Conservation (phyloP, 2,113 vertebrate genomes). For the Salvelinus fontinalis region DNA sequence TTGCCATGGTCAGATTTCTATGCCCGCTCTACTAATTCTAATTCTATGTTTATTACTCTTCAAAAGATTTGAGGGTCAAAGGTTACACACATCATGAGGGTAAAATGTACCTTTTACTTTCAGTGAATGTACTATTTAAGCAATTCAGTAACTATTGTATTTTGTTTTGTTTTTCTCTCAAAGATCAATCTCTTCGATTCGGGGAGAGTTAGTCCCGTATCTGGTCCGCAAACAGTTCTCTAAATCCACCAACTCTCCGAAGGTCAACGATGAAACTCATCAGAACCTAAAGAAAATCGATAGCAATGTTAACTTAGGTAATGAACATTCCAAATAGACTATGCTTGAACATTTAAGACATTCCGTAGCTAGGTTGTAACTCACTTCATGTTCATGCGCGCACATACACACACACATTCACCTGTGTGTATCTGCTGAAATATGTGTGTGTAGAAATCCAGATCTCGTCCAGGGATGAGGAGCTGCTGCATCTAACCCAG, state of each 20-base stretch:
- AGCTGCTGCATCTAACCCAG: conserved; percentile 80
- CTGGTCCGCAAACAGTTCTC: conserved; percentile 95
- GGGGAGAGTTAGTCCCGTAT: conserved; percentile 92
- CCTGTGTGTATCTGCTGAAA: not conserved
- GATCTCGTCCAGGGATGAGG: conserved; percentile 80
- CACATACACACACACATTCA: not conserved
- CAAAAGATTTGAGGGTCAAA: not conserved
- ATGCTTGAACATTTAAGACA: not conserved
- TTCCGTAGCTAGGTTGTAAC: no score
- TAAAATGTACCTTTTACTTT: not conserved
- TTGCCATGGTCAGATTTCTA: no score
- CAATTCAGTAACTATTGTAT: not conserved
- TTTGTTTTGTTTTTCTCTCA: conserved; percentile 38
- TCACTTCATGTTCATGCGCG: no score
- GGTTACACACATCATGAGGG: not conserved
- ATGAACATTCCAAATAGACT: not conserved
- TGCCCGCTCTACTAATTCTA: no score
- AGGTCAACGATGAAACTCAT: conserved; percentile 77
- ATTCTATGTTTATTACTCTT: no score
- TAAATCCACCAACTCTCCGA: conserved; percentile 71
- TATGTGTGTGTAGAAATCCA: conserved; percentile 80
- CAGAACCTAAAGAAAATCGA: conserved; percentile 83
- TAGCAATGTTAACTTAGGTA: conserved; percentile 45
- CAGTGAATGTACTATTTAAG: not conserved
- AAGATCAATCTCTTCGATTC: conserved; percentile 91